Evolutionary conservation across 2,888 invertebrate species (phyloP), one percentile per base, ranked within the genome.

Genomic region (Galerucella pusilla): DNA sequence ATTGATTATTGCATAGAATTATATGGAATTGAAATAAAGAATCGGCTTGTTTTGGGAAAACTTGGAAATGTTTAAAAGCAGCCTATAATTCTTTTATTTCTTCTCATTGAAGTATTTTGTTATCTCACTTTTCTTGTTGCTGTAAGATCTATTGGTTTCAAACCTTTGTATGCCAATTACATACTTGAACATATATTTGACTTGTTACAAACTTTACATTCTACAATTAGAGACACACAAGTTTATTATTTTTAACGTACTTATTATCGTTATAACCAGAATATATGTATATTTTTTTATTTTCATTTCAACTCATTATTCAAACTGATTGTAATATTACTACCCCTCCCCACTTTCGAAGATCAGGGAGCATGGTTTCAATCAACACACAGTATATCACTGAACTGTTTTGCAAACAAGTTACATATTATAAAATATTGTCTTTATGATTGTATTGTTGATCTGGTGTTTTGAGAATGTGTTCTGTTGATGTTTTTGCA

Each of bases 401-500:
- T 72, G 72, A 72, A 72, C 72, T 72, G 72, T 72, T 72, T 66
- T 72, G 72, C 72, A 45, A 66, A 45, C 45, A 28, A 57, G 10
- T 42, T 42, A 42, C 28, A 11, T 68, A 35, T 68, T 54, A 20
- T 20, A 20, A 20, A 57, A 16, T 46, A 60, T 60, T 52, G 69
- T 70, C 12, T 63, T 59, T 52, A 14, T 70, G 16, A 49, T 69
- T 70, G 69, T 70, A 61, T 69, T 49, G 60, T 61, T 5, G 60
- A 59, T 61, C 54, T 35, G 61, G 20, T 68, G 46, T 52, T 68
- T 64, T 68, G 63, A 64, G 63, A 69, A 68, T 74, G 64, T 46
- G 74, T 74, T 69, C 49, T 74, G 14, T 75, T 54, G 60, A 67
- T 57, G 66, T 68, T 35, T 42, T 71, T 75, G 78, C 78, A 76